Conservation (phyloP, 2,888 invertebrate species). For the Conistra vaccinii region DNA sequence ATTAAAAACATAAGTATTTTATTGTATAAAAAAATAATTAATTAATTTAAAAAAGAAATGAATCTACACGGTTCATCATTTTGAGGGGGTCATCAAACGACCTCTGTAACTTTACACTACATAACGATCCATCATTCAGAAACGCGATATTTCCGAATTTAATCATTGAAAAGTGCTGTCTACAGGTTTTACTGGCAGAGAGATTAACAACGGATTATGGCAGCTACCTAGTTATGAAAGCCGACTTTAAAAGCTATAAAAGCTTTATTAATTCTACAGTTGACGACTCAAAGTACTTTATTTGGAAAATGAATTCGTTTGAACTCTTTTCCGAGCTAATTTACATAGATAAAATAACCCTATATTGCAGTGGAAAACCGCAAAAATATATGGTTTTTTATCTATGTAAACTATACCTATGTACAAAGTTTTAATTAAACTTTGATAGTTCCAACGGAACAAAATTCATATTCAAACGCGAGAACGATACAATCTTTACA, state of each 20-base stretch:
- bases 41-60: too few species aligned
- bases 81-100: slow-evolving; percentile 17
- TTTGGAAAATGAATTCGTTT: background rate
- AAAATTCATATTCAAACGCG: slow-evolving; percentile 22
- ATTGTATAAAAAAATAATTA: too few species aligned
- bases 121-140: background rate
- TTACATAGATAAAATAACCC: too few species aligned
- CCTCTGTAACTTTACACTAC: slow-evolving; percentile 9
- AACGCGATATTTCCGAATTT: slow-evolving; percentile 28
- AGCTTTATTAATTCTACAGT: slow-evolving; percentile 21
- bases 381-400: background rate
- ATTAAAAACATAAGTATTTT: too few species aligned
- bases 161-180: slow-evolving; percentile 37
- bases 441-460: slow-evolving; percentile 7
- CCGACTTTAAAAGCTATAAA: background rate
- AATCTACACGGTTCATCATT: slow-evolving; percentile 16
- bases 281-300: background rate
- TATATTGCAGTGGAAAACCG: too few species aligned
- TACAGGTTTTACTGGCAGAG: slow-evolving; percentile 12
- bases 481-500: background rate
- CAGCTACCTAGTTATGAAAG: slow-evolving; percentile 15
- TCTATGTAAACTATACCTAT: background rate
- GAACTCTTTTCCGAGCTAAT: slow-evolving; percentile 4
- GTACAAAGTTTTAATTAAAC: background rate
- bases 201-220: slow-evolving; percentile 21